Evolutionary conservation across 2,888 invertebrate species (phyloP), one percentile per base, ranked within the genome.

Genomic region (Epicampocera succincta): DNA sequence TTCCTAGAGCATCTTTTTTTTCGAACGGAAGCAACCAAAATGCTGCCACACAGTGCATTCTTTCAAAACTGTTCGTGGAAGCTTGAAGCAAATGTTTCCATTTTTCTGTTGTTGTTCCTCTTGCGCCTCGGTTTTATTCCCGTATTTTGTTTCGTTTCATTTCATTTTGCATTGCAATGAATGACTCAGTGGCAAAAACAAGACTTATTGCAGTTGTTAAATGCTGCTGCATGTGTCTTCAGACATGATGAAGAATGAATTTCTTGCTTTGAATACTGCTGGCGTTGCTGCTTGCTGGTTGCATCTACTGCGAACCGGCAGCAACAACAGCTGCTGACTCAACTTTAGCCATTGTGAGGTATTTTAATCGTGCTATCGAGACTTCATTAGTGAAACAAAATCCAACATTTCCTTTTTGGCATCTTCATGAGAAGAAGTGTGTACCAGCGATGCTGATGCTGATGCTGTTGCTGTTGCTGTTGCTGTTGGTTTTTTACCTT

Each of bases 331-430:
- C 58, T 65, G 63, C 52, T 56, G 61, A 44, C 21, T 50, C 13
- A 29, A 60, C 48, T 75, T 66, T 60, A 52, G 52, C 52, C 21
- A n/a, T 65, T 69, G 68, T 60, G 69, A 68, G 73, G 76, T 65
- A 76, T 78, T 83, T 77, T 84, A 83, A 84, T 84, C 84, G 78
- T 58, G 80, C 84, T 79, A 81, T 78, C 78, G 83, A 83, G 85
- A 84, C 84, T 84, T 84, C 83, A 84, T 84, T 84, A 83, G 78
- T 71, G 66, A 75, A 78, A 83, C 66, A 83, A 63, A 82, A 71
- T 71, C 76, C 71, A 75, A 74, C 69, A 77, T 74, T 80, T 82
- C 75, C 69, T 76, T 68, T 81, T 84, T 81, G 71, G 40, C 74
- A 61, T 69, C 74, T 80, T 80, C 63, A 75, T 66, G 72, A 54